These are phyloP conservation scores for Mastigias papua DNA, from an alignment of 30 jellyfish, hydroid and myxozoan genomes.

Conservation along the genomic window DNA sequence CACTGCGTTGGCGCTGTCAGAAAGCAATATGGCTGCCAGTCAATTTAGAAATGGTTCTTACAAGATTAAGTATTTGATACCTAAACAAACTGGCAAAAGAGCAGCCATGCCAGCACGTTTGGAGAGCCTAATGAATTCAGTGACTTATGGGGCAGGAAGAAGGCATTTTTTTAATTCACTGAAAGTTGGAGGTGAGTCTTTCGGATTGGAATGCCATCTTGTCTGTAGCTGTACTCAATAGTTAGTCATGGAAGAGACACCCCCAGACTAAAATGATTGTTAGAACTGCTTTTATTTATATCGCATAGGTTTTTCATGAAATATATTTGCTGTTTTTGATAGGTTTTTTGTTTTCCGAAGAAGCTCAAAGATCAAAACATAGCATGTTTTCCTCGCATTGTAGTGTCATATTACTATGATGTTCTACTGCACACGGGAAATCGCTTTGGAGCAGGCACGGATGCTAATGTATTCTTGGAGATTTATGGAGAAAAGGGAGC, in stretches of 20 bases:
- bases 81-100: neutral
- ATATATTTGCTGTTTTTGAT: too few species aligned
- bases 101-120: neutral
- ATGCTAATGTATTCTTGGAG: conserved; percentile 82
- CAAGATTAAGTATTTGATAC: neutral
- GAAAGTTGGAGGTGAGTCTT: conserved; percentile 45
- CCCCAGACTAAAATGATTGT: too few species aligned
- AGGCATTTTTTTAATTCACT: conserved; percentile 29
- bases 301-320: too few species aligned
- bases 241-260: too few species aligned
- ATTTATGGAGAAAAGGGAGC: conserved; percentile 88
- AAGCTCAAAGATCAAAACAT: neutral
- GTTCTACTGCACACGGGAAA: conserved; percentile 84
- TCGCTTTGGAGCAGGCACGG: conserved; percentile 97
- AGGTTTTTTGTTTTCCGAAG: too few species aligned
- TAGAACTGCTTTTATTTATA: too few species aligned
- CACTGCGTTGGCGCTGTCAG: neutral
- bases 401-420: conserved; percentile 84
- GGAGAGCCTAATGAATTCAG: neutral
- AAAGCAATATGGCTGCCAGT: conserved; percentile 10
- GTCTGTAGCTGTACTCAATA: too few species aligned
- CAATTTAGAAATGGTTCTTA: neutral
- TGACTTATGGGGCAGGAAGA: neutral
- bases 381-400: neutral
- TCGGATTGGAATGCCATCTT: neutral